Conservation (phyloP, 1,140 invertebrate genomes). For the Choristoneura fumiferana region DNA sequence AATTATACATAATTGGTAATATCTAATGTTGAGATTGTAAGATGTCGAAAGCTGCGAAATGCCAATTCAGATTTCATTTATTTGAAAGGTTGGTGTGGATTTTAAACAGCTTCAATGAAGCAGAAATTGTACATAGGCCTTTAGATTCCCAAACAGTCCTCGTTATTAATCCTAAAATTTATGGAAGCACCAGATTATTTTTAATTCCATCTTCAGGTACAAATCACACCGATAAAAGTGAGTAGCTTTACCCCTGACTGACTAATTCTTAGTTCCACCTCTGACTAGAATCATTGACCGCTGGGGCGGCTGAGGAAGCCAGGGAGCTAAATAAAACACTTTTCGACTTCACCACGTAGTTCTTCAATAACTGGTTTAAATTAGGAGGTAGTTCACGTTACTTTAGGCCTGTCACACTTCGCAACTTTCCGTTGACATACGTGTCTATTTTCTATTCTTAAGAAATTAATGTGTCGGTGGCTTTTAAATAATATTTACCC, state of each 20-base stretch:
- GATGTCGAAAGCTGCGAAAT: slow-evolving; percentile 71
- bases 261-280: slow-evolving; percentile 63
- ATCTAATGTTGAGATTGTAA: slow-evolving; percentile 73
- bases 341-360: slow-evolving; percentile 47
- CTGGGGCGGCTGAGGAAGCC: slow-evolving; percentile 34
- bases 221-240: background rate
- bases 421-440: slow-evolving; percentile 72
- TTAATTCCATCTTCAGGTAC: background rate
- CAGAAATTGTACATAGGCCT: background rate
- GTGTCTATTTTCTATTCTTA: slow-evolving; percentile 76
- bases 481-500: slow-evolving; percentile 76
- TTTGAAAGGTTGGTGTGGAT: slow-evolving; percentile 40
- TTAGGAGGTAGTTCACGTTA: slow-evolving; percentile 71
- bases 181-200: background rate
- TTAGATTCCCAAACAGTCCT: background rate
- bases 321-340: slow-evolving; percentile 46
- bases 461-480: slow-evolving; percentile 78
- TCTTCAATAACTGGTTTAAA: slow-evolving; percentile 65
- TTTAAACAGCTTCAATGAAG: background rate
- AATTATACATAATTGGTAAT: slow-evolving; percentile 59
- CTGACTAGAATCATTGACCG: slow-evolving; percentile 69
- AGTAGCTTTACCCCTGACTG: slow-evolving; percentile 4
- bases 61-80: slow-evolving; percentile 47
- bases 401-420: slow-evolving; percentile 51
- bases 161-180: background rate